A percentile compares a stretch with the other conserved stretches of the same genome.
Conservation (phyloP, 2,113 vertebrate species). For the Pteropus alecto region DNA sequence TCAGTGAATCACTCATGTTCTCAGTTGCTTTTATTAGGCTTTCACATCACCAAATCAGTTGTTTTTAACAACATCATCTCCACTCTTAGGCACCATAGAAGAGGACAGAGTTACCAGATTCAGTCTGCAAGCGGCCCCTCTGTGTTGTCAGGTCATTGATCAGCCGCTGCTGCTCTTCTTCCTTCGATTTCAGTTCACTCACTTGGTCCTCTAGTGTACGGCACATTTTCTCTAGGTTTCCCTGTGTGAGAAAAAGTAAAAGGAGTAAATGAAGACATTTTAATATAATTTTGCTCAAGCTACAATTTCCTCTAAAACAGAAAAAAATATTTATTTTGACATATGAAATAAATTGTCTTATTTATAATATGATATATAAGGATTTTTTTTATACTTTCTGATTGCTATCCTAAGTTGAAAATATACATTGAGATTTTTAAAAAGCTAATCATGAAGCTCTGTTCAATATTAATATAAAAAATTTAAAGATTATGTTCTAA, state of each 20-base stretch:
- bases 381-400: neutral
- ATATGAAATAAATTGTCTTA: neutral
- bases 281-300: neutral
- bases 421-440: neutral
- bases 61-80: neutral
- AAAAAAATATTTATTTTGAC: neutral
- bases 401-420: neutral
- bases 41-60: neutral
- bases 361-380: neutral
- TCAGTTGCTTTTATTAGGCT: constrained; percentile 49
- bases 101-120: constrained; percentile 67
- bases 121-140: constrained; percentile 77
- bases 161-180: constrained; percentile 84
- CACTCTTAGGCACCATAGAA: neutral
- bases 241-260: constrained; percentile 68
- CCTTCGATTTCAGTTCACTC: constrained; percentile 84
- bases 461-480: neutral
- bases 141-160: constrained; percentile 82
- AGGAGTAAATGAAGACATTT: neutral
- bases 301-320: neutral
- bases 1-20: neutral
- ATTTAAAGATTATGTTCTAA: neutral
- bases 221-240: constrained; percentile 85
- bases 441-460: neutral
- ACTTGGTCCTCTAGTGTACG: constrained; percentile 85